These are phyloP conservation scores for Salarias fasciatus DNA, from an alignment of 2,797 vertebrate genomes.

Conservation along the genomic window DNA sequence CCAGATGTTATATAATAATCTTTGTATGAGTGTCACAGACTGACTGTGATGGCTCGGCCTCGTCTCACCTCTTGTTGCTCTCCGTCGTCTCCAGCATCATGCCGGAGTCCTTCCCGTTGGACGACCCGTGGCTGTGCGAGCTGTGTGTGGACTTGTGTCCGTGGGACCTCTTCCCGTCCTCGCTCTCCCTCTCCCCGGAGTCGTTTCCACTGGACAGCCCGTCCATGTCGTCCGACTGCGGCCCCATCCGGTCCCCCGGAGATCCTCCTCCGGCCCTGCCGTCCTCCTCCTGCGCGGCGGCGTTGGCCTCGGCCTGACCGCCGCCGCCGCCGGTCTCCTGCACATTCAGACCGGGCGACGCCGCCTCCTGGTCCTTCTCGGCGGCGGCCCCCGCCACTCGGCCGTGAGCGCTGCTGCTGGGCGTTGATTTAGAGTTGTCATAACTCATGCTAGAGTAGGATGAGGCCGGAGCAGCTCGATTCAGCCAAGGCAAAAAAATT, in stretches of 20 bases:
- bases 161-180: slow-evolving; percentile 75
- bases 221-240: slow-evolving; percentile 86
- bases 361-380: slow-evolving; percentile 65
- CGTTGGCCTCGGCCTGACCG: slow-evolving; percentile 38
- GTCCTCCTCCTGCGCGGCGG: slow-evolving; percentile 47
- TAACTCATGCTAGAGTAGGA: slow-evolving; percentile 83
- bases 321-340: slow-evolving; percentile 36
- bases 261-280: slow-evolving; percentile 45
- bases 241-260: slow-evolving; percentile 62
- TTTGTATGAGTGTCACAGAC: too few species aligned
- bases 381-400: slow-evolving; percentile 68
- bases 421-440: slow-evolving; percentile 78
- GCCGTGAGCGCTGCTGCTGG: slow-evolving; percentile 73
- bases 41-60: too few species aligned
- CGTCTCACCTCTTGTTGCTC: slow-evolving; percentile 89
- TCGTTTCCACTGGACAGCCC: slow-evolving; percentile 90
- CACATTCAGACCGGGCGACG: slow-evolving; percentile 45
- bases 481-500: slow-evolving; percentile 23
- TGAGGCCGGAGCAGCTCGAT: slow-evolving; percentile 55
- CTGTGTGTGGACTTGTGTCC: slow-evolving; percentile 84
- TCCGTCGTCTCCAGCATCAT: slow-evolving; percentile 89
- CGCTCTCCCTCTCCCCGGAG: slow-evolving; percentile 85
- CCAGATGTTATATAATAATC: too few species aligned
- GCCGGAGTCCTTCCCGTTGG: slow-evolving; percentile 90
- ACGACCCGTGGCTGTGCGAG: slow-evolving; percentile 87